A percentile compares a stretch with the other conserved stretches of the same genome.
Conservation (phyloP, 1,140 invertebrate genomes). For the Tetraneura akinire region DNA sequence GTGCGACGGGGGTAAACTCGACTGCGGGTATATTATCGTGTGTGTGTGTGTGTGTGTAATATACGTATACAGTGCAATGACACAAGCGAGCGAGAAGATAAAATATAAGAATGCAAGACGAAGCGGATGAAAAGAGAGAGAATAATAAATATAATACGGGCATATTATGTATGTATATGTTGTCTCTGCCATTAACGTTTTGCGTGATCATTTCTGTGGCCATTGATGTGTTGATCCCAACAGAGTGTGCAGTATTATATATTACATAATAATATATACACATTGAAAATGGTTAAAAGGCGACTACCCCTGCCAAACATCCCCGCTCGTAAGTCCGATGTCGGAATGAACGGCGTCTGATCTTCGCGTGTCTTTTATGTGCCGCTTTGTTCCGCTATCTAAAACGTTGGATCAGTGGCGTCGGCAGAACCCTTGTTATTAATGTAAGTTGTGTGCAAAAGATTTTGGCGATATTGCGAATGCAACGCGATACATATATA, state of each 20-base stretch:
- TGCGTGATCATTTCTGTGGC: slow-evolving; percentile 37
- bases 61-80: neutral
- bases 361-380: slow-evolving; percentile 33
- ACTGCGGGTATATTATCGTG: neutral
- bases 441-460: slow-evolving; percentile 24
- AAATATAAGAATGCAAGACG: neutral
- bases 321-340: neutral
- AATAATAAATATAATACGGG: neutral
- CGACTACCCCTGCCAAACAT: neutral
- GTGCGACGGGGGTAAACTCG: neutral
- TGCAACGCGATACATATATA: slow-evolving; percentile 25
- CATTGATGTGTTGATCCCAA: slow-evolving; percentile 28
- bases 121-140: too few relatives aligned
- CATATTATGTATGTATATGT: slow-evolving; percentile 11
- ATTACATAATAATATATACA: neutral
- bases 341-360: slow-evolving; percentile 13
- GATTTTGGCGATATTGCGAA: slow-evolving; percentile 47
- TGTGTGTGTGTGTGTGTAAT: too few relatives aligned
- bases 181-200: slow-evolving; percentile 41
- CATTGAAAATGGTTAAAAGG: slow-evolving; percentile 15
- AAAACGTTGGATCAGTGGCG: slow-evolving; percentile 43
- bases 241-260: neutral
- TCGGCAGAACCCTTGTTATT: slow-evolving; percentile 38
- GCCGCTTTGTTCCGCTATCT: slow-evolving; percentile 42
- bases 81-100: neutral